These are phyloP conservation scores for Ips typographus DNA, from an alignment of 1,140 invertebrate genomes.

Conservation along the genomic window DNA sequence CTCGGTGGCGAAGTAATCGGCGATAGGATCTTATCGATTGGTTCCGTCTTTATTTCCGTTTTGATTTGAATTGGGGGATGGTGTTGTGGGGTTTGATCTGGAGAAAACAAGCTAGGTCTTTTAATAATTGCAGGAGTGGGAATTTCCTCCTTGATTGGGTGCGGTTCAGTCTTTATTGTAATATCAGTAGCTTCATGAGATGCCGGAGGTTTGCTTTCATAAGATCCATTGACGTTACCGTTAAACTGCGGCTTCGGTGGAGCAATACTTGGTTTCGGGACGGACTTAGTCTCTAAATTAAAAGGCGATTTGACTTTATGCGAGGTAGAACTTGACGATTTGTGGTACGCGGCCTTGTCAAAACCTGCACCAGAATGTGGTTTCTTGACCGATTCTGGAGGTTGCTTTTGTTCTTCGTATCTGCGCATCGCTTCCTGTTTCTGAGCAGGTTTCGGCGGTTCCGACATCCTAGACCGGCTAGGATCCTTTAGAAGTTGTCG, in stretches of 20 bases:
- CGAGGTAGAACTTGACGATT: conserved; percentile 47
- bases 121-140: conserved; percentile 44
- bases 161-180: conserved; percentile 39
- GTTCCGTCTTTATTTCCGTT: conserved; percentile 26
- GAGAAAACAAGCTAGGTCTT: conserved; percentile 56
- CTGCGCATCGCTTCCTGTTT: conserved; percentile 40
- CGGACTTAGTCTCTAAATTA: conserved; percentile 47
- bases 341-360: conserved; percentile 40
- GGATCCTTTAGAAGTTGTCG: conserved; percentile 32
- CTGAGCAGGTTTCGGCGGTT: conserved; percentile 37
- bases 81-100: conserved; percentile 52
- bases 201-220: conserved; percentile 15
- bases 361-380: conserved; percentile 23
- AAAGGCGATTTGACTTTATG: conserved; percentile 49
- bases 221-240: conserved; percentile 39
- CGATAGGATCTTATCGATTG: conserved; percentile 34
- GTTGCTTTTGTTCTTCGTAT: conserved; percentile 38
- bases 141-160: conserved; percentile 40
- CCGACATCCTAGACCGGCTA: conserved; percentile 31
- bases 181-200: conserved; percentile 26
- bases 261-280: conserved; percentile 40
- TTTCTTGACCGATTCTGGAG: conserved; percentile 30
- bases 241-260: conserved; percentile 39
- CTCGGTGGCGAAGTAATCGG: conserved; percentile 44
- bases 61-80: conserved; percentile 38